Evolutionary conservation across 2,888 invertebrate genomes (phyloP).

Genomic region (Acronicta alni): DNA sequence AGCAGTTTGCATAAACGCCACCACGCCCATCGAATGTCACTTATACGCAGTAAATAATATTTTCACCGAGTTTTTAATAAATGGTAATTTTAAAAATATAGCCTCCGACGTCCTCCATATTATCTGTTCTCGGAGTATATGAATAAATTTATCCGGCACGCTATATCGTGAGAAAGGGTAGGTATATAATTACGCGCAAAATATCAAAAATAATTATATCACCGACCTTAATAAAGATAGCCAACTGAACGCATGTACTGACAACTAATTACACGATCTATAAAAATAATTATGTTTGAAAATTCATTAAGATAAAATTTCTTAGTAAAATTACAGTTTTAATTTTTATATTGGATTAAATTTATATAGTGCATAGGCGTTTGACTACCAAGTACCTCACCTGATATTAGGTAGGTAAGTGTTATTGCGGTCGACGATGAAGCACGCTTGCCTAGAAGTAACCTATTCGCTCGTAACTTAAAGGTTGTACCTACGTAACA

Average conservation of each 20-base stretch:
- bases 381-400: too few relatives aligned
- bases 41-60: slow-evolving; percentile 54
- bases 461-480: too few relatives aligned
- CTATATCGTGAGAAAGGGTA: slow-evolving; percentile 51
- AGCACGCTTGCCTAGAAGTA: too few relatives aligned
- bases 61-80: slow-evolving; percentile 63
- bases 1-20: slow-evolving; percentile 74
- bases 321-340: too few relatives aligned
- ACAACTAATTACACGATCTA: slow-evolving; percentile 39
- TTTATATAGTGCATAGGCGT: too few relatives aligned
- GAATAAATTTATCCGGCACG: slow-evolving; percentile 52
- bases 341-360: too few relatives aligned
- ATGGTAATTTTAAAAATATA: slow-evolving; percentile 63
- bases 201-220: slow-evolving; percentile 49
- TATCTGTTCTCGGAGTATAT: slow-evolving; percentile 58
- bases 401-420: too few relatives aligned
- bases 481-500: too few relatives aligned
- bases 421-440: too few relatives aligned
- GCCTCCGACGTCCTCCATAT: slow-evolving; percentile 48
- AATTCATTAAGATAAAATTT: slow-evolving; percentile 43
- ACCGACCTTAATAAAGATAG: slow-evolving; percentile 35
- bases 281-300: slow-evolving; percentile 42
- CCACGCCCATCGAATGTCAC: slow-evolving; percentile 79
- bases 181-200: slow-evolving; percentile 40
- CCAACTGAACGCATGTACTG: slow-evolving; percentile 32